These are phyloP conservation scores for Tipula helvola DNA, from an alignment of 2,888 invertebrate genomes.

Conservation along the genomic window DNA sequence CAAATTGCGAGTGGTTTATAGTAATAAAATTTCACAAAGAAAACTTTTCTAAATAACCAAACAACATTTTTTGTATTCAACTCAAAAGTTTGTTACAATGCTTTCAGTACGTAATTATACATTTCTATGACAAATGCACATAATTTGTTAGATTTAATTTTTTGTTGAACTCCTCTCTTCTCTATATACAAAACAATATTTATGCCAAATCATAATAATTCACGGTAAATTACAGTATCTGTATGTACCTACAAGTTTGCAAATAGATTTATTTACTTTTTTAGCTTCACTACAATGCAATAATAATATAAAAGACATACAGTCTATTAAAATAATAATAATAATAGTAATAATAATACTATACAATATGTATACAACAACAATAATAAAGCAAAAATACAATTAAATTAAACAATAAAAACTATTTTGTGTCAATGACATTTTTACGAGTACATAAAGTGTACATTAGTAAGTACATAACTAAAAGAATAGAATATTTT, in stretches of 20 bases:
- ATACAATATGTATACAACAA: not conserved
- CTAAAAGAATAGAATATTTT: not conserved
- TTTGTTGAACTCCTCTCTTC: not conserved
- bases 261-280: not conserved
- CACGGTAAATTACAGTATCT: not conserved
- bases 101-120: not conserved
- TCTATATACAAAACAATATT: not conserved
- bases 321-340: not conserved
- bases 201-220: not conserved
- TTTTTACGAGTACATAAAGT: not conserved
- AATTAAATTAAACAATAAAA: not conserved
- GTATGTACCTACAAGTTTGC: not conserved
- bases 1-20: not conserved
- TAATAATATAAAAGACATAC: not conserved
- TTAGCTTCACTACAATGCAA: not conserved
- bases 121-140: not conserved
- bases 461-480: not conserved
- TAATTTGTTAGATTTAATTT: not conserved
- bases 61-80: not conserved
- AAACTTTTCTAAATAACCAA: not conserved
- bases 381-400: not conserved
- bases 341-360: not conserved
- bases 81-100: not conserved
- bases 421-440: constrained; percentile 4
- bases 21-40: not conserved